A percentile compares a stretch with the other conserved stretches of the same genome.
Evolutionary conservation across 2,888 invertebrate species (phyloP).

Genomic region (Tipula confusa): DNA sequence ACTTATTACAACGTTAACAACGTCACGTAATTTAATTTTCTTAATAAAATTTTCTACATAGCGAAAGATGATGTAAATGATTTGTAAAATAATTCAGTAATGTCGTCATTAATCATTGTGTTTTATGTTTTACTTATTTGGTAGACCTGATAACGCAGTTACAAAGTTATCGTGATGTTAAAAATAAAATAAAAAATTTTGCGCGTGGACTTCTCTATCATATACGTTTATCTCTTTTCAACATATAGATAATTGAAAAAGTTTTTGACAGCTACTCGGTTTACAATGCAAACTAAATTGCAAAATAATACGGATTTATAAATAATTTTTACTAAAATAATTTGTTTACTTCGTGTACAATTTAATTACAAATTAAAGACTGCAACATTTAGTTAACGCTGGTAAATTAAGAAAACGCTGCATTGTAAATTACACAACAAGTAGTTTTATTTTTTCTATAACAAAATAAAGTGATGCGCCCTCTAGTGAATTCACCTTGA

Average conservation of each 20-base stretch:
- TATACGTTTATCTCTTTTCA: background rate
- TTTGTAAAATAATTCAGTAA: background rate
- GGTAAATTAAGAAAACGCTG: background rate
- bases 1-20: background rate
- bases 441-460: background rate
- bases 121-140: background rate
- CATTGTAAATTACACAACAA: background rate
- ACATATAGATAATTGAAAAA: background rate
- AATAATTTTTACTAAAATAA: background rate
- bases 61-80: background rate
- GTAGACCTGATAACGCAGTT: background rate
- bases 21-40: background rate
- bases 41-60: background rate
- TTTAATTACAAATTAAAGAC: background rate
- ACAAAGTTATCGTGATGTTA: background rate
- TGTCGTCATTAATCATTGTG: background rate
- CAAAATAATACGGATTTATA: background rate
- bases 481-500: slow-evolving; percentile 47
- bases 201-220: background rate
- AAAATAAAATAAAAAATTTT: background rate
- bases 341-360: background rate
- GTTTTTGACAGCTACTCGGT: background rate
- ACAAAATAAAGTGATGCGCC: background rate
- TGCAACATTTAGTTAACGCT: no score
- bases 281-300: background rate